Evolutionary conservation across 2,113 vertebrate genomes (phyloP).

Genomic region (human): GRCh38 chr11:99470001-99470500

Average conservation of each 20-base stretch:
- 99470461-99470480: not conserved
- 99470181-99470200: not conserved
- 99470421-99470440: not conserved
- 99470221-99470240: not conserved
- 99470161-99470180: not conserved
- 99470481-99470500: not conserved
- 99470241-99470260: not conserved
- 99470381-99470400: not conserved
- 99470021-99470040: not conserved
- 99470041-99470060: not conserved
- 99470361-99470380: not conserved
- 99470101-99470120: not conserved
- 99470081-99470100: not conserved
- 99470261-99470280: not conserved
- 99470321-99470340: not conserved
- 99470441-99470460: not conserved
- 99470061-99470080: not conserved
- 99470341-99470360: not conserved
- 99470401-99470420: not conserved
- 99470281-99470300: not conserved
- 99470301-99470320: not conserved
- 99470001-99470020: not conserved
- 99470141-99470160: not conserved
- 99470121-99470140: not conserved
- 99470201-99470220: not conserved